phyloP scores from a whole-genome alignment of 2,113 vertebrate species.

The Melanerpes formicivorus region DNA sequence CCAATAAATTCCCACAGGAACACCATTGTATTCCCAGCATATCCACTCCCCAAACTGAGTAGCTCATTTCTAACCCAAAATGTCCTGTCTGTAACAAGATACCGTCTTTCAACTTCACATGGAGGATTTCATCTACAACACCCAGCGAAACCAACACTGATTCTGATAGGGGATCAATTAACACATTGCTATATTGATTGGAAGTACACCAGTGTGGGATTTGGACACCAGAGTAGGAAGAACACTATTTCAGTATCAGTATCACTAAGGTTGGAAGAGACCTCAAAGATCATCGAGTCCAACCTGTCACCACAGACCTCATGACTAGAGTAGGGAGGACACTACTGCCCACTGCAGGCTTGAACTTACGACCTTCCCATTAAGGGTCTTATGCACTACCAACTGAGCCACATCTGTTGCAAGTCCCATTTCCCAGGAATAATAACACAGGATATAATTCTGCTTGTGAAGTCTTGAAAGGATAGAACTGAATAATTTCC shows the following conservation, averaged over 20 bases:
- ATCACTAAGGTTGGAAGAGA: no score
- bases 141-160: neutral
- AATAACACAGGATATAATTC: neutral
- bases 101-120: neutral
- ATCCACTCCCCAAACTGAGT: neutral
- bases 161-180: neutral
- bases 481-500: neutral
- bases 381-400: no score
- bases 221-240: neutral
- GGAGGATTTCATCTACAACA: neutral
- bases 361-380: no score
- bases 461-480: neutral
- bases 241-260: neutral
- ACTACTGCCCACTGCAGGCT: no score
- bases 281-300: no score
- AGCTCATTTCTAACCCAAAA: neutral
- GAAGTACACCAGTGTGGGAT: neutral
- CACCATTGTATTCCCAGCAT: neutral
- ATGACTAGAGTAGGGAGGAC: no score
- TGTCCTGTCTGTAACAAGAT: neutral
- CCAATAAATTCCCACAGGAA: neutral
- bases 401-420: no score
- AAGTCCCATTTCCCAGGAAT: neutral
- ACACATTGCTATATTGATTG: neutral
- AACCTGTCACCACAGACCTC: no score